Percentiles rank a stretch among this genome's conserved stretches.
Evolutionary conservation across 2,888 invertebrate species (phyloP).

Genomic region (Diaperis boleti): DNA sequence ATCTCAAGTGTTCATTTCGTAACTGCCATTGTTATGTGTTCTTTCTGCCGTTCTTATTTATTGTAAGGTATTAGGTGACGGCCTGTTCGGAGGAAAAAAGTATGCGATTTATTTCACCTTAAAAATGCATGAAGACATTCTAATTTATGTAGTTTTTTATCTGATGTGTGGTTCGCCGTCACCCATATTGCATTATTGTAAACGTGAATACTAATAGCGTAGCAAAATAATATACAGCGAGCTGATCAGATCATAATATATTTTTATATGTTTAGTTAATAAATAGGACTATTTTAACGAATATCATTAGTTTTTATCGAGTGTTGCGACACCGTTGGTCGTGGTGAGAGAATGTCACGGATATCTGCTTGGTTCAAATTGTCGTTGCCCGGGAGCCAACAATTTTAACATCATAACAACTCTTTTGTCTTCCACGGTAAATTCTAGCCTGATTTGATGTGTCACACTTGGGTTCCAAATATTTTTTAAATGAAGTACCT

Average conservation of each 20-base stretch:
- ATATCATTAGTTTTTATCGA: neutral
- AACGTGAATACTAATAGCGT: constrained; percentile 25
- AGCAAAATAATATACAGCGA: constrained; percentile 9
- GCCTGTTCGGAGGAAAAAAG: constrained; percentile 3
- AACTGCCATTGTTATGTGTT: constrained; percentile 42
- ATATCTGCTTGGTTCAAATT: no score
- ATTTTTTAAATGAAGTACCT: no score
- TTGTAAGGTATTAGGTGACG: constrained; percentile 21
- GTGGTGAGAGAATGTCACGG: no score
- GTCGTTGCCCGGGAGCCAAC: no score
- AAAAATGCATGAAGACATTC: constrained; percentile 22
- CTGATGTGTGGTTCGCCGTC: constrained; percentile 1
- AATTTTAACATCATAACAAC: no score
- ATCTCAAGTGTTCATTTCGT: constrained; percentile 2
- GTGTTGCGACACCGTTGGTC: no score
- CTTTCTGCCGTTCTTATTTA: constrained; percentile 34
- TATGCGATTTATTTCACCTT: constrained; percentile 2
- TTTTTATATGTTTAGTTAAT: constrained; percentile 31
- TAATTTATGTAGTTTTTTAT: constrained; percentile 24
- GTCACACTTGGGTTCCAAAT: no score
- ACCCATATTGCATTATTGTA: constrained; percentile 13
- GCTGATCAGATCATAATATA: constrained; percentile 27
- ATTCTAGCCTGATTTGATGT: no score
- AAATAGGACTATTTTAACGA: constrained; percentile 28
- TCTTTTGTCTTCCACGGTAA: no score